phyloP scores from a whole-genome alignment of 2,797 vertebrate genomes.

The Amblyraja radiata region DNA sequence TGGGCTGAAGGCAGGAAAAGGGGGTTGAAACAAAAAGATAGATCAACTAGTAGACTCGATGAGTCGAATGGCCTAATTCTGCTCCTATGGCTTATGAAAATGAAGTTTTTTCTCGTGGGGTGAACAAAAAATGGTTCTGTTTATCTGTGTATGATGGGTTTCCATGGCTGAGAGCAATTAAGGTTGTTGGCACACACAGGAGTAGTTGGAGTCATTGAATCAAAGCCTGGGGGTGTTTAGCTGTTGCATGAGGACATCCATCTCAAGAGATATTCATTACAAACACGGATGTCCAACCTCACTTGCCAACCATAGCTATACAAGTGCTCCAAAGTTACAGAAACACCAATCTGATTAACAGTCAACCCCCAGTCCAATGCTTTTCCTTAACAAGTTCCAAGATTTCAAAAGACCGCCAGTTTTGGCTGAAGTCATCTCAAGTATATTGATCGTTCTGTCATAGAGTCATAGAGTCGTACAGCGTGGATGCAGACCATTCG shows the following conservation, averaged over 20 bases:
- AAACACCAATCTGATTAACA: not conserved
- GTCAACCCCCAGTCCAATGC: not conserved
- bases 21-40: no score
- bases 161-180: constrained; percentile 39
- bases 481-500: no score
- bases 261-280: not conserved
- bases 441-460: not conserved
- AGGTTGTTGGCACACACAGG: constrained; percentile 47
- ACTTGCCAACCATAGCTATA: not conserved
- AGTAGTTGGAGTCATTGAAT: constrained; percentile 48
- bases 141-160: constrained; percentile 1
- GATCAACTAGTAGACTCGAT: no score
- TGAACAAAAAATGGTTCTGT: not conserved
- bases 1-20: no score
- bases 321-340: not conserved
- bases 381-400: not conserved
- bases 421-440: not conserved
- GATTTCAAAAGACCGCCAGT: not conserved
- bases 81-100: no score
- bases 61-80: no score
- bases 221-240: constrained; percentile 40
- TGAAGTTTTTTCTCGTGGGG: not conserved
- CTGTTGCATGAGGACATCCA: not conserved
- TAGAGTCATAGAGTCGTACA: no score
- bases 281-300: not conserved